Conservation (phyloP, 2,113 vertebrate species). For the Crypturellus undulatus region DNA sequence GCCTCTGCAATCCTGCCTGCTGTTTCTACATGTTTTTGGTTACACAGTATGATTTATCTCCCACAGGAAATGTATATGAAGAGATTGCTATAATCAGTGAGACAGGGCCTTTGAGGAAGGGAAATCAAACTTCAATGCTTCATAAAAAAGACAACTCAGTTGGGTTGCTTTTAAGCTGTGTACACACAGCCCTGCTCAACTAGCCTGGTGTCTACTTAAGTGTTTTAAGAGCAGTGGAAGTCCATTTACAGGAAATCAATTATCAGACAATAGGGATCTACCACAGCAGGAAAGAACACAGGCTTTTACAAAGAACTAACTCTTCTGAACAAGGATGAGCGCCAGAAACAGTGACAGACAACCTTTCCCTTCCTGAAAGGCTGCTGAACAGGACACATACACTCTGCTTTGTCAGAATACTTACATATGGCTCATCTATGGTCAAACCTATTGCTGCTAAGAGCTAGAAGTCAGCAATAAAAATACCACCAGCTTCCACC, state of each 20-base stretch:
- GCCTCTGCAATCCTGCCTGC: neutral
- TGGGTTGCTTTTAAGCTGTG: neutral
- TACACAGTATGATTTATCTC: neutral
- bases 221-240: neutral
- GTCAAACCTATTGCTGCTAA: neutral
- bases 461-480: neutral
- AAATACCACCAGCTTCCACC: neutral
- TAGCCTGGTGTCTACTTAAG: conserved; percentile 49
- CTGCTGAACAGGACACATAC: neutral
- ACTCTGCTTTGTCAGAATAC: neutral
- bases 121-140: neutral
- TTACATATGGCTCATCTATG: neutral
- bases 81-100: neutral
- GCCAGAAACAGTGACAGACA: neutral
- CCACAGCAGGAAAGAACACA: conserved; percentile 50
- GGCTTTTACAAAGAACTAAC: conserved; percentile 14
- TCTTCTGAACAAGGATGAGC: neutral
- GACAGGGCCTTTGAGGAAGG: neutral
- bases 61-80: neutral
- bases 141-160: neutral
- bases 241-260: conserved; percentile 55
- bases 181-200: neutral
- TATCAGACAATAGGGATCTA: conserved; percentile 30
- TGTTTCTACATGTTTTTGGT: neutral
- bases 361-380: neutral